Conservation (phyloP, 2,113 vertebrate genomes). For the Menura novaehollandiae region DNA sequence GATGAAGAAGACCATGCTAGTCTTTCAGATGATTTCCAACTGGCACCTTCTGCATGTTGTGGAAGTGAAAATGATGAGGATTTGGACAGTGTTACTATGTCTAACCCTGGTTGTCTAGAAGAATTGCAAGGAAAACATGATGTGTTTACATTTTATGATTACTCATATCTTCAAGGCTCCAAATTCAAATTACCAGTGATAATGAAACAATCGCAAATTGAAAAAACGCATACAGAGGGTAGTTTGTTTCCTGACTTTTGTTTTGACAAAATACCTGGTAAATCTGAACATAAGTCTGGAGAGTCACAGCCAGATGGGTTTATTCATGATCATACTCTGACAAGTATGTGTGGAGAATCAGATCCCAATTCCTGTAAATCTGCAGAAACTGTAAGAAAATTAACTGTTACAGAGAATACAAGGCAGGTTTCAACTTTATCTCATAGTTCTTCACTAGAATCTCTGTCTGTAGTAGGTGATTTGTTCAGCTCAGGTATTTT, state of each 20-base stretch:
- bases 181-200: conserved; percentile 73
- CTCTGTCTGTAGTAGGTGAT: conserved; percentile 84
- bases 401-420: conserved; percentile 34
- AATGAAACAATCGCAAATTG: conserved; percentile 66
- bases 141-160: conserved; percentile 80
- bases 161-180: conserved; percentile 78
- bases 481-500: conserved; percentile 81
- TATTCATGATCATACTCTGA: conserved; percentile 47
- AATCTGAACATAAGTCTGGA: conserved; percentile 70
- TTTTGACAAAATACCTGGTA: conserved; percentile 80
- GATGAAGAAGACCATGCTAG: conserved; percentile 44
- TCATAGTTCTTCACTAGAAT: conserved; percentile 88
- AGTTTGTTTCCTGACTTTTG: conserved; percentile 70
- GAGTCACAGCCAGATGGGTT: conserved; percentile 65
- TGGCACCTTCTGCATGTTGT: conserved; percentile 53
- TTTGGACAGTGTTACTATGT: conserved; percentile 50
- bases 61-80: conserved; percentile 67
- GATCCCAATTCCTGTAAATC: conserved; percentile 51
- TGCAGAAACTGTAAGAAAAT: conserved; percentile 56
- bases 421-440: conserved; percentile 71
- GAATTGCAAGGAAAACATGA: conserved; percentile 73
- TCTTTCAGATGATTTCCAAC: conserved; percentile 59
- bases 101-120: conserved; percentile 55
- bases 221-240: conserved; percentile 70
- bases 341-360: conserved; percentile 43